Evolutionary conservation across 2,113 vertebrate species (phyloP).

Genomic region (Petaurus breviceps): DNA sequence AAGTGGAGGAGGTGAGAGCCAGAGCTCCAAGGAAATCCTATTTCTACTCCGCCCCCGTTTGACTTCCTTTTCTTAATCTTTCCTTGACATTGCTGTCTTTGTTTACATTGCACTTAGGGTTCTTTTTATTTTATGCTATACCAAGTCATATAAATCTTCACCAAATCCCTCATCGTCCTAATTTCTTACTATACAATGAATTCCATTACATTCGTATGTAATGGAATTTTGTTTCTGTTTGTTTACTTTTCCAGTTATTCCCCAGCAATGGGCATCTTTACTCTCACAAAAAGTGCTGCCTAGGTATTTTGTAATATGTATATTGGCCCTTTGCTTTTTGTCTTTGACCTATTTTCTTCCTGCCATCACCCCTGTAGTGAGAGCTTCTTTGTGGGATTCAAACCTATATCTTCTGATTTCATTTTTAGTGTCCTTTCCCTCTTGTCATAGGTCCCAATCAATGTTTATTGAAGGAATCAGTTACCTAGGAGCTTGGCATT

Average conservation of each 20-base stretch:
- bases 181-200: not conserved
- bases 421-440: not conserved
- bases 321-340: not conserved
- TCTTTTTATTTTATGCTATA: not conserved
- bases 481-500: not conserved
- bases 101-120: not conserved
- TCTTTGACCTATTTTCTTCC: not conserved
- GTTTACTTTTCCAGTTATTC: not conserved
- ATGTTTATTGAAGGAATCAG: not conserved
- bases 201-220: not conserved
- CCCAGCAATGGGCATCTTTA: not conserved
- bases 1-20: no score
- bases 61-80: not conserved
- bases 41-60: not conserved
- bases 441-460: not conserved
- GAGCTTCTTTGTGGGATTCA: not conserved
- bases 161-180: not conserved
- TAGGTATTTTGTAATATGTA: not conserved
- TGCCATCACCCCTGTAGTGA: not conserved
- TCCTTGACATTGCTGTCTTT: not conserved
- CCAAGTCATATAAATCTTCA: not conserved
- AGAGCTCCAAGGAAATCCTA: no score
- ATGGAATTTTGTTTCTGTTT: no score
- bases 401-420: not conserved
- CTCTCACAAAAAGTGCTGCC: not conserved